Evolutionary conservation across 2,113 vertebrate species (phyloP), one percentile per base, ranked within the genome.

Genomic region (Stictonetta naevosa): DNA sequence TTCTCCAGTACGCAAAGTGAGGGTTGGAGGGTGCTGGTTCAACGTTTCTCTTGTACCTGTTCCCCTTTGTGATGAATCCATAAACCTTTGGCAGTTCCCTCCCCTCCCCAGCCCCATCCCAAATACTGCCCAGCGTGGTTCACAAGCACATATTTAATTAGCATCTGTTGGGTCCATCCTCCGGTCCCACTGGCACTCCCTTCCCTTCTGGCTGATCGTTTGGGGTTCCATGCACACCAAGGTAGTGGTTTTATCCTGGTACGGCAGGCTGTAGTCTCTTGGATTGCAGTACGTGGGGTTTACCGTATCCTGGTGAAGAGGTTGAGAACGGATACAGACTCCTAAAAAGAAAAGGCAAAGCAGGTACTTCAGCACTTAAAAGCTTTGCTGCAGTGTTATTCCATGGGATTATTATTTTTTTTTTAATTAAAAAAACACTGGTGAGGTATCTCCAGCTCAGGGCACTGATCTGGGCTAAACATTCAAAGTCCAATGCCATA

Each of bases 301-400:
- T 99, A 99, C 97, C 99, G 99, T 98, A 99, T 99, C 97, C 99
- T 98, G 64, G 99, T 99, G 97, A 99, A 99, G 91, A 99, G 98
- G 97, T 99, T 99, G 86, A 99, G 98, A 82, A 99, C 99, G 0
- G 99, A 99, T 71, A 99, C 98, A 0, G 99, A 99, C 78, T 99
- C 99, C 99, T 99, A 77, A 23, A 28, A 52, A 52, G 72, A 58
- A 6, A 72, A 40, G 56, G 76, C 13, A 87, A 87, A 72, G 69
- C 58, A 66, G 25, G 17, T 7, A 8, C 26, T 93, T 92, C 3
- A 96, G 91, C 2, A 4, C 15, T 22, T 15, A 34, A 22, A 26
- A 13, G 28, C 3, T 21, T 8, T 5, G 28, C 42, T 18, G 44
- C n/a, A 16, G 36, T 2, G 0, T 22, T 16, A 55, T 4, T 44